A percentile compares a stretch with the other conserved stretches of the same genome.
phyloP scores from a whole-genome alignment of 1,140 invertebrate genomes.

The Battus philenor region DNA sequence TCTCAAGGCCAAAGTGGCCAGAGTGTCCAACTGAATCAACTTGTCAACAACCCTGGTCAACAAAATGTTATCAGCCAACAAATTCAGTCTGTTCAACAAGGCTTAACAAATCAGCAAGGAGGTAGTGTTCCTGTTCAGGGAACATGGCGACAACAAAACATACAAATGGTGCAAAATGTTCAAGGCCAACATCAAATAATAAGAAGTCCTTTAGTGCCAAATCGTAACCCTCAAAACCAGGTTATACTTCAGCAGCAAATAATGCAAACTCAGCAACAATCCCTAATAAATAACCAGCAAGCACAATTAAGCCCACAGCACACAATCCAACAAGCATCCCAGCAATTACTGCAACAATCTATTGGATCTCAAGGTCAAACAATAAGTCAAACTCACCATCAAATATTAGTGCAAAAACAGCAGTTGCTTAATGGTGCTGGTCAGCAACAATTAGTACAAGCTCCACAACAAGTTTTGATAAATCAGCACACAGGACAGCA shows the following conservation, averaged over 20 bases:
- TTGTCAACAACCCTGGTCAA: conserved; percentile 50
- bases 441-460: conserved; percentile 67
- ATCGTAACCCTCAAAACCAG: conserved; percentile 68
- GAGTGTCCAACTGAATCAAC: conserved; percentile 49
- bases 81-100: conserved; percentile 59
- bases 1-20: conserved; percentile 48
- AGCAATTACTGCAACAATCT: conserved; percentile 63
- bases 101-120: conserved; percentile 53
- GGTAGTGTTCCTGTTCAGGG: conserved; percentile 60
- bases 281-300: conserved; percentile 63
- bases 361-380: conserved; percentile 58
- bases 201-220: conserved; percentile 65
- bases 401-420: conserved; percentile 71
- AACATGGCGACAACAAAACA: conserved; percentile 73
- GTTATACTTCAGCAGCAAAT: conserved; percentile 73
- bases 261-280: conserved; percentile 69
- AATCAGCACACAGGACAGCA: conserved; percentile 69
- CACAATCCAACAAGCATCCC: conserved; percentile 53
- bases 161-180: conserved; percentile 69
- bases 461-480: conserved; percentile 60
- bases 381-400: conserved; percentile 61
- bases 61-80: conserved; percentile 62
- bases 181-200: conserved; percentile 70
- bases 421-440: conserved; percentile 54
- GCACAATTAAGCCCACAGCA: conserved; percentile 63